Evolutionary conservation across 2,797 vertebrate genomes (phyloP), one percentile per base, ranked within the genome.

Genomic region (Tauraco hartlaubi): DNA sequence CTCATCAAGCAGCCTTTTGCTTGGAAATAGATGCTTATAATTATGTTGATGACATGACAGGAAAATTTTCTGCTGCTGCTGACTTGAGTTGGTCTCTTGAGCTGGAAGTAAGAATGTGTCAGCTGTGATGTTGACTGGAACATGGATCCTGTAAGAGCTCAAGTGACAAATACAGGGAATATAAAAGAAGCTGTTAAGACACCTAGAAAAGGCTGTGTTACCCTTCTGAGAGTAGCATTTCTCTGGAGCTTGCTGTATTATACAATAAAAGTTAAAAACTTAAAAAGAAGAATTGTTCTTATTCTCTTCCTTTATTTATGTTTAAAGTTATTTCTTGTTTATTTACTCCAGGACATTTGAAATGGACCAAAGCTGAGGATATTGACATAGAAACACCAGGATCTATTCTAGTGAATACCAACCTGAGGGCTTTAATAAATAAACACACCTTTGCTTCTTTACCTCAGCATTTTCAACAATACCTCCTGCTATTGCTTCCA

Each of bases 321-420:
- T 90, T 95, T 97, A 94, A 98, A 97, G 88, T 90, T 90, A 61
- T 95, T 90, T 98, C 91, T 95, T 95, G 79, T 96, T 98, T 98
- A 56, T 97, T 97, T 96, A 95, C 96, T 94, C 92, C 90, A 98
- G 98, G 98, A 96, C 98, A 98, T 97, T 98, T 99, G 97, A 99
- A 98, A 97, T 98, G 98, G 98, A 98, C 98, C 98, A 98, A 98
- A 98, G 98, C 98, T 96, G 98, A 98, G 97, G 98, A 98, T 97
- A 99, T 99, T 98, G 98, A 99, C 97, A 98, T 99, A 98, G 98
- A 99, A 98, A 99, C 98, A 90, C 98, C 98, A 59, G 98, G 98
- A 97, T 99, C 98, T 97, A 98, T 99, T 97, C 98, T 99, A 93
- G 98, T 99, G 96, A 99, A 99, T 97, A 99, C 98, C 96, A 98